phyloP scores from a whole-genome alignment of 2,888 invertebrate species.

The Schizaphis graminum region DNA sequence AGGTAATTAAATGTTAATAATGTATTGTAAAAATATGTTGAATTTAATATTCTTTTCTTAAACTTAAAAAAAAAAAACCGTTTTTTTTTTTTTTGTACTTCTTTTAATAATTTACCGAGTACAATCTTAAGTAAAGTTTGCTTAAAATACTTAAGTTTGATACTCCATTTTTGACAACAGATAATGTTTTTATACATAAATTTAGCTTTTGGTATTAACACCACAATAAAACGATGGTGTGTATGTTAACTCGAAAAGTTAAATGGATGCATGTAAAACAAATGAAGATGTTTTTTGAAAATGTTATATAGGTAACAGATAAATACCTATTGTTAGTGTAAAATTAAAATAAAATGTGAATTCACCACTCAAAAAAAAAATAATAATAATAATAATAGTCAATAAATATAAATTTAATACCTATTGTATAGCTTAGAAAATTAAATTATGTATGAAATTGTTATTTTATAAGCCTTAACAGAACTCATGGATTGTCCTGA shows the following conservation, averaged over 20 bases:
- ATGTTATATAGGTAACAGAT: neutral
- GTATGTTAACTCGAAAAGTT: neutral
- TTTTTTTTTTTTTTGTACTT: neutral
- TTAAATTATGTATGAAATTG: neutral
- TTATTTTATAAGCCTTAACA: neutral
- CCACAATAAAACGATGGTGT: neutral
- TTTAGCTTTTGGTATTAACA: neutral
- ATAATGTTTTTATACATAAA: neutral
- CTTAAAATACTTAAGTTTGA: neutral
- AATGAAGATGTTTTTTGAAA: neutral
- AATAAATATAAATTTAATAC: too few species aligned
- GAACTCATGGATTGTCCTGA: neutral
- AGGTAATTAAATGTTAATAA: neutral
- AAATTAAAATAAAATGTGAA: neutral
- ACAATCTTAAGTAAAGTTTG: neutral
- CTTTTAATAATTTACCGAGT: neutral
- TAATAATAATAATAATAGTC: too few species aligned
- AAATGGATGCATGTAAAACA: neutral
- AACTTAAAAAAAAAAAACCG: neutral
- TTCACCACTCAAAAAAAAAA: too few species aligned
- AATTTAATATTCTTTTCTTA: neutral
- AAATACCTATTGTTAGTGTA: neutral
- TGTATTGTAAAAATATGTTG: neutral
- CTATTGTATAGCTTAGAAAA: too few species aligned
- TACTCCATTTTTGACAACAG: neutral